Evolutionary conservation across 2,797 vertebrate genomes (phyloP), one percentile per base, ranked within the genome.

Genomic region (Threskiornis aethiopicus): DNA sequence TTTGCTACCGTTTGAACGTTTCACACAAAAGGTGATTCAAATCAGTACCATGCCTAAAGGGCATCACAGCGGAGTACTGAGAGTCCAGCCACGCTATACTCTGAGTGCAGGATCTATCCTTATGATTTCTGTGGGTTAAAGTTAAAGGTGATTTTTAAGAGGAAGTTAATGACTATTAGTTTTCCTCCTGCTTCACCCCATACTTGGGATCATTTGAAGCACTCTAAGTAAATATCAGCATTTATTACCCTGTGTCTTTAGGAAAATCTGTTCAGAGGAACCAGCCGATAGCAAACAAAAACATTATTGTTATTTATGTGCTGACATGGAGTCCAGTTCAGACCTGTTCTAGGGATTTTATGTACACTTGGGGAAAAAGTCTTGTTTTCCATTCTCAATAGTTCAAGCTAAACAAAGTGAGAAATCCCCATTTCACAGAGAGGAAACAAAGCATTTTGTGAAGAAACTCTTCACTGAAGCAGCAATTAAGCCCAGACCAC

Each of bases 11-110:
- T 28, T 66, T 20, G 16, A 51, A 39, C 44, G 22, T 39, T 80
- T 90, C 25, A 55, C 29, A 41, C 29, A 67, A 57, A 59, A 66
- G 20, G 13, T 58, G 33, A 37, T 35, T 91, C 41, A 55, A 67
- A 66, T 51, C 26, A 35, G 41, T 20, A 33, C 12, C 1, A 1
- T 10, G 12, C 44, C 28, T 65, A 26, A 58, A 77, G 77, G 28
- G 8, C 21, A 66, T 29, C 0, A 0, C 35, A 54, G 28, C 55
- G 33, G 18, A 72, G 28, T 22, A 11, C 15, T 17, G 41, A 51
- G 29, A 22, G 42, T 33, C 7, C 10, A 31, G 9, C 10, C 33
- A 39, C 22, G 5, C 16, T 47, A 5, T 17, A 21, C 24, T 22
- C 24, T 55, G 39, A 52, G n/a, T 16, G 28, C 52, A 64, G 31